Evolutionary conservation across 2,888 invertebrate genomes (phyloP), one percentile per base, ranked within the genome.

Genomic region (Linyphia triangularis): DNA sequence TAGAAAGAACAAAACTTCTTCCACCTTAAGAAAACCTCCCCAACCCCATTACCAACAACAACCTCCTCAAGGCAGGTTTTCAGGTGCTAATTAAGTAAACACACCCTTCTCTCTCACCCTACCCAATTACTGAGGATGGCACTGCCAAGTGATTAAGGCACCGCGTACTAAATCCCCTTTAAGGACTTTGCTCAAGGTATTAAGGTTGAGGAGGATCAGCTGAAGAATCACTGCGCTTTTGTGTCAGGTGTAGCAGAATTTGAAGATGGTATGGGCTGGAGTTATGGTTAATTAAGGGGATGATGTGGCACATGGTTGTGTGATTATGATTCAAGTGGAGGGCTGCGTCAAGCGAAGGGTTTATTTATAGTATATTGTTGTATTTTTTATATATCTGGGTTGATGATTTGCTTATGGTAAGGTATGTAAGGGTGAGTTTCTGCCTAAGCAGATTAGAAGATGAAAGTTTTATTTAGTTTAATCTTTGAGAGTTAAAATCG

Each of bases 111-210:
- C 63, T 9, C 13, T 6, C 13, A 63, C 24, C 24, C 26, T n/a
- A 9, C 33, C 33, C 33, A 33, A 33, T 33, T 33, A 33, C 33
- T 33, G 33, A 6, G 33, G 33, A 4, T 33, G 4, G 33, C 9
- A 33, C 5, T 4, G 33, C 33, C 24, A 26, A 26, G 63, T 63
- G 63, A 24, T 24, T 63, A 63, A 63, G 26, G 63, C 5, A 16
- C 24, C 63, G 16, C 26, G 59, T 10, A 63, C 30, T 65, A 26
- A 19, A 61, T 61, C 7, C 22, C 22, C 26, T 22, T 26, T 61
- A 30, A 67, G 67, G 28, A 30, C 67, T 67, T 67, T 67, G 33
- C 30, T 4, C n/a, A 33, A 30, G 33, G 33, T 67, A 67, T 67
- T 67, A 67, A 26, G 16, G 28, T 67, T 16, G 26, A 67, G 33